Evolutionary conservation across 2,888 invertebrate genomes (phyloP), one percentile per base, ranked within the genome.

Genomic region (Plemyria rubiginata): DNA sequence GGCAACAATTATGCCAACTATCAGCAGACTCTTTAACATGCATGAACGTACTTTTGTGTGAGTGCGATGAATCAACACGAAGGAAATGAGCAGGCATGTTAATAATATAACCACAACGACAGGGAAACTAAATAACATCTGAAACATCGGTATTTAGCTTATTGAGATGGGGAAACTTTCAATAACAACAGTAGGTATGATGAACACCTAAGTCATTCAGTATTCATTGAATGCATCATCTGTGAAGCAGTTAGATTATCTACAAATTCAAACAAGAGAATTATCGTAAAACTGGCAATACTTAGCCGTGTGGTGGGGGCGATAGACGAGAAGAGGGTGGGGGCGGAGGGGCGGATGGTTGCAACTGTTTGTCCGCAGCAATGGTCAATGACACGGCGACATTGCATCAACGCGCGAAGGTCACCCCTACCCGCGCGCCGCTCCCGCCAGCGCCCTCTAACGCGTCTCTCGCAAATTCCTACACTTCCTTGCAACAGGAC

Each of bases 381-480:
- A 65, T 71, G 71, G 71, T 71, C 92, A 92, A 92, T 92, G 92
- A 92, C 92, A 91, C 86, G 84, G 90, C 90, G 92, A 92, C 92
- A 90, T 91, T 91, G 92, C 71, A 71, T 71, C 71, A 71, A 71
- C 70, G 71, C 71, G 71, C 71, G 71, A 71, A 71, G 71, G 76
- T 71, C 77, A 75, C 74, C 68, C 70, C 64, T 49, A 59, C 80
- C 78, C 73, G 75, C 79, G 73, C 80, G 75, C 74, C 82, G 74
- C 79, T 78, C 67, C 65, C 68, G 66, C 68, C 68, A 68, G 61
- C 73, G 75, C 77, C 70, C 76, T 79, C 77, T 77, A 76, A 79
- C 74, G 77, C 78, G 77, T 71, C 81, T 71, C 81, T 80, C 68
- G 81, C 81, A 75, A 82, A 77, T 80, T 81, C 79, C 71, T 73